Conservation (phyloP, 1,140 invertebrate species). For the Drosophila navojoa region DNA sequence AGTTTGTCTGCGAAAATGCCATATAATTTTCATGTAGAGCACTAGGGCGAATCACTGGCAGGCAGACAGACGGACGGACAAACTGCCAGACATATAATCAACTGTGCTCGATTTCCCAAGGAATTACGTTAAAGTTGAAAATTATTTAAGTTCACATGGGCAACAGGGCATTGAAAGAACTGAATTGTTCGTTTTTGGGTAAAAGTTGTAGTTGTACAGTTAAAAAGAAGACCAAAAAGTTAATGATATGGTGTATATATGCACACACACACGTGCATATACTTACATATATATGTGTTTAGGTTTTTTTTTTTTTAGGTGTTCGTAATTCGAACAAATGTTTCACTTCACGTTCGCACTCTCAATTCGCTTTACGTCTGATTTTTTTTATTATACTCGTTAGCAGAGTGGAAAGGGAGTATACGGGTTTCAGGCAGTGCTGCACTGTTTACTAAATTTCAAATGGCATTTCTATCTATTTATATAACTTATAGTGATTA, state of each 20-base stretch:
- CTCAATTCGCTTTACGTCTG: conserved; percentile 12
- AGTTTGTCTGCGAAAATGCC: conserved; percentile 52
- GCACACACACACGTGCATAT: not conserved
- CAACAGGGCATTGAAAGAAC: conserved; percentile 6
- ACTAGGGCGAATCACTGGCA: conserved; percentile 35
- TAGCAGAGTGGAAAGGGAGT: not conserved
- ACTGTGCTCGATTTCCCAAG: conserved; percentile 57
- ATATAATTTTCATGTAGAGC: conserved; percentile 54
- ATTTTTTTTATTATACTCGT: conserved; percentile 5
- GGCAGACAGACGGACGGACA: not conserved
- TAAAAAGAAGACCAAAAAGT: conserved; percentile 20
- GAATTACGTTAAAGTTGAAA: conserved; percentile 33
- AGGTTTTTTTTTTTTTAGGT: conserved; percentile 1
- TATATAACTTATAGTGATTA: too few relatives aligned
- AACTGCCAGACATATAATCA: conserved; percentile 51
- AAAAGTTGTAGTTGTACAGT: conserved; percentile 16
- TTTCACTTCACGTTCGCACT: conserved; percentile 45
- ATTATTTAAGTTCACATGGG: conserved; percentile 44
- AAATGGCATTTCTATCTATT: too few relatives aligned
- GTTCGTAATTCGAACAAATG: conserved; percentile 47
- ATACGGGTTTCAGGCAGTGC: not conserved
- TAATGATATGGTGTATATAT: conserved; percentile 3
- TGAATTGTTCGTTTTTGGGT: not conserved
- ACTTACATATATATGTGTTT: not conserved
- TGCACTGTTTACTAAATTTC: not conserved